A percentile compares a stretch with the other conserved stretches of the same genome.
These are phyloP conservation scores for Xyrichtys novacula DNA, from an alignment of 2,797 vertebrate species.

Conservation along the genomic window DNA sequence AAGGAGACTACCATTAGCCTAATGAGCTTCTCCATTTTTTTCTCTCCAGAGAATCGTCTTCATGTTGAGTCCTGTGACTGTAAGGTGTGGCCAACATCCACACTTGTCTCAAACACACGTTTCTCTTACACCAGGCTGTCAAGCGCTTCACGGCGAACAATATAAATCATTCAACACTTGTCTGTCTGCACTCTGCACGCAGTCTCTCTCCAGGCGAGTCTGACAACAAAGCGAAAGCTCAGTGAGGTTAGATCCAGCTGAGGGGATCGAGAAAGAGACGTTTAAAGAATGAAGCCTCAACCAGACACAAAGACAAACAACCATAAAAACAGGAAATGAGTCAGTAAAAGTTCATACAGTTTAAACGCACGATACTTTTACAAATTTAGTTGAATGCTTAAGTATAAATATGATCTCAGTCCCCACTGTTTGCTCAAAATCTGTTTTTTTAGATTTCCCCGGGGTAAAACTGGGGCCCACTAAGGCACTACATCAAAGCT, in stretches of 20 bases:
- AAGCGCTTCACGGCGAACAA: constrained; percentile 41
- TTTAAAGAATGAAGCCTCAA: constrained; percentile 27
- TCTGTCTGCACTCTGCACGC: constrained; percentile 38
- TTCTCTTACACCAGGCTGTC: constrained; percentile 51
- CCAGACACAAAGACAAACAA: constrained; percentile 8
- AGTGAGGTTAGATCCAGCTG: constrained; percentile 44
- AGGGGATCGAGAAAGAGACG: constrained; percentile 22
- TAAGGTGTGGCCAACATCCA: constrained; percentile 21
- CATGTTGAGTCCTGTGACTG: constrained; percentile 24
- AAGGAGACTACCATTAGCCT: constrained; percentile 28
- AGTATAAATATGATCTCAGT: constrained; percentile 13
- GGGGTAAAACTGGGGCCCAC: constrained; percentile 34
- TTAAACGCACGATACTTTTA: constrained; percentile 16
- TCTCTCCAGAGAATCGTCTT: constrained; percentile 15
- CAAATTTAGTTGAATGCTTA: constrained; percentile 5
- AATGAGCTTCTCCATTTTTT: constrained; percentile 44
- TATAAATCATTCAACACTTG: constrained; percentile 69
- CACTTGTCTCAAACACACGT: constrained; percentile 33
- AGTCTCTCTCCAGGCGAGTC: constrained; percentile 16
- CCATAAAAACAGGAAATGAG: neutral
- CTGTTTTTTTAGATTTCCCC: constrained; percentile 45
- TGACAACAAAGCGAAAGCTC: constrained; percentile 53
- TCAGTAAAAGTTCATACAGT: neutral
- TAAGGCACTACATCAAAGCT: constrained; percentile 69
- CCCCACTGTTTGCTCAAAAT: constrained; percentile 44